Conservation (phyloP, 2,888 invertebrate species). For the Cryptocephalus primarius region DNA sequence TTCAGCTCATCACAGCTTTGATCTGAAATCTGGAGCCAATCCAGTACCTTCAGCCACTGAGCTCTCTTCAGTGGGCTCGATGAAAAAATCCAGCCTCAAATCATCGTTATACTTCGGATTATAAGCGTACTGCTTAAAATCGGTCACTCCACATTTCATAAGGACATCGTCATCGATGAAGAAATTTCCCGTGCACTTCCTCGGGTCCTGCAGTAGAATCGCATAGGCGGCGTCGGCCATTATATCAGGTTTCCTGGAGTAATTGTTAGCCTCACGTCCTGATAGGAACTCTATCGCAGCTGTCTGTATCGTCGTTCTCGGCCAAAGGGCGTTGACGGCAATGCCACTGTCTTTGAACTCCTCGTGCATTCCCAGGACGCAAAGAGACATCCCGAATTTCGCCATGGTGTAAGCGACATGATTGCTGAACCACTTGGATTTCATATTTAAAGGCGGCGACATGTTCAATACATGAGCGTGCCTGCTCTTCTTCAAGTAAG, state of each 20-base stretch:
- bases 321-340: slow-evolving; percentile 95
- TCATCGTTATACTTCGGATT: slow-evolving; percentile 52
- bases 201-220: slow-evolving; percentile 68
- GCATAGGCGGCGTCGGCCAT: slow-evolving; percentile 83
- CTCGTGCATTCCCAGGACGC: slow-evolving; percentile 89
- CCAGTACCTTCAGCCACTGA: too few species aligned
- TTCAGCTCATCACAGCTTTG: too few species aligned
- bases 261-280: slow-evolving; percentile 50
- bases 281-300: slow-evolving; percentile 85
- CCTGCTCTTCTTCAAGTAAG: slow-evolving; percentile 70
- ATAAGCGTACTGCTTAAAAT: slow-evolving; percentile 75
- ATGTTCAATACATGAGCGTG: slow-evolving; percentile 95
- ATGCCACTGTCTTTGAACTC: slow-evolving; percentile 76
- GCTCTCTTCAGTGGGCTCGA: slow-evolving; percentile 39
- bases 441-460: slow-evolving; percentile 86
- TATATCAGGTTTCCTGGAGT: slow-evolving; percentile 71
- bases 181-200: slow-evolving; percentile 75
- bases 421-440: slow-evolving; percentile 77
- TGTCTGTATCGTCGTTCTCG: slow-evolving; percentile 51
- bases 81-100: slow-evolving; percentile 81
- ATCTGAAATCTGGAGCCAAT: too few species aligned
- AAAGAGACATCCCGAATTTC: slow-evolving; percentile 98
- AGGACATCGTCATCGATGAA: slow-evolving; percentile 89
- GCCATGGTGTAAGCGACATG: slow-evolving; percentile 97
- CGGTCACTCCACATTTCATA: slow-evolving; percentile 62